These are phyloP conservation scores for Pampusana beccarii DNA, from an alignment of 2,113 vertebrate species.

Conservation along the genomic window DNA sequence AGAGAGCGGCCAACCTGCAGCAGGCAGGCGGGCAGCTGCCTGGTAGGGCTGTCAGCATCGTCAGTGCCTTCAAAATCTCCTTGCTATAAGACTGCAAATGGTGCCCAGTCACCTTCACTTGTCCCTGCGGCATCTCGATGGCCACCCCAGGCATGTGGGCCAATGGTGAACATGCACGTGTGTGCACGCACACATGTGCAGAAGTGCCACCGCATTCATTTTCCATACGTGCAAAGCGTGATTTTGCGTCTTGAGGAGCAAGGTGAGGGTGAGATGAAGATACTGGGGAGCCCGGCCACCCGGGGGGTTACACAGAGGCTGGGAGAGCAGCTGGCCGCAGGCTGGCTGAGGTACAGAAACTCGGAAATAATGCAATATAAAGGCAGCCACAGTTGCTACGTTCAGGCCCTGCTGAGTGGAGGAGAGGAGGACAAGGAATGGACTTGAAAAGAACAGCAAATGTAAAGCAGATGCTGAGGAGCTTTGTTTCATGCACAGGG, in stretches of 20 bases:
- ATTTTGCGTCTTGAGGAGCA: accelerated
- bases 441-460: constrained; percentile 20
- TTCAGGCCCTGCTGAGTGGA: neutral
- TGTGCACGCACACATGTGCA: accelerated
- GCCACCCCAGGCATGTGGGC: accelerated
- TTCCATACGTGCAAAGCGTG: neutral
- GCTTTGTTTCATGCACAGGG: neutral
- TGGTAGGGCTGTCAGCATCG: neutral
- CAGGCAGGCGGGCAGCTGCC: neutral
- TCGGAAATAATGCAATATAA: neutral
- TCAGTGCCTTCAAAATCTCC: neutral
- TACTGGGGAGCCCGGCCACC: accelerated
- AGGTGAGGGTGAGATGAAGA: neutral
- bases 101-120: accelerated
- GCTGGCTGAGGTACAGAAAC: neutral
- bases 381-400: neutral
- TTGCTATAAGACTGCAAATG: accelerated
- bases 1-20: neutral
- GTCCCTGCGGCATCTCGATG: accelerated
- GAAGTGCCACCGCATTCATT: accelerated
- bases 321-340: accelerated
- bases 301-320: neutral
- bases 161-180: neutral
- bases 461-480: constrained; percentile 18
- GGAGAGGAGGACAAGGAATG: neutral